These are phyloP conservation scores for Thalassaphorura encarpata DNA, from an alignment of 1,140 invertebrate species.

Conservation along the genomic window DNA sequence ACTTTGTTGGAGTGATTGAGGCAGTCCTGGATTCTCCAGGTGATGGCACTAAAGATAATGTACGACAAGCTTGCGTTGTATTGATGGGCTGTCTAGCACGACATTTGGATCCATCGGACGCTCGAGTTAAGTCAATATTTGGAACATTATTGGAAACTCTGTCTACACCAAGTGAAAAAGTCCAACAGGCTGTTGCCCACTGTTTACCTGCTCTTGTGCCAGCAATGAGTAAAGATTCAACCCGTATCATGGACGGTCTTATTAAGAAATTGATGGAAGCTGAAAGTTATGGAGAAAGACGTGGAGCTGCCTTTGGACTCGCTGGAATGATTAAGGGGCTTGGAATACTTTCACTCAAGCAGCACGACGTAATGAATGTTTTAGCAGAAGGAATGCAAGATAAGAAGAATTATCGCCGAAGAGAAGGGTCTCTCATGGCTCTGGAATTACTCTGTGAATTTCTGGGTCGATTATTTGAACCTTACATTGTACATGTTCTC, in stretches of 20 bases:
- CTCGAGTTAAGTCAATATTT: conserved; percentile 83
- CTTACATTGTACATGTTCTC: conserved; percentile 94
- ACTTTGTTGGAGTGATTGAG: conserved; percentile 77
- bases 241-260: conserved; percentile 75
- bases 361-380: conserved; percentile 89
- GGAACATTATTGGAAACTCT: conserved; percentile 79
- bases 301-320: conserved; percentile 75
- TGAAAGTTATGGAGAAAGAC: conserved; percentile 83
- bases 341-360: conserved; percentile 89
- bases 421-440: conserved; percentile 93
- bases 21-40: conserved; percentile 81
- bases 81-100: conserved; percentile 91
- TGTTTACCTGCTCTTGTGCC: conserved; percentile 89
- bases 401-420: conserved; percentile 85
- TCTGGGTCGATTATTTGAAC: conserved; percentile 92
- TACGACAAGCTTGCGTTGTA: conserved; percentile 87
- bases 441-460: conserved; percentile 95
- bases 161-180: conserved; percentile 90
- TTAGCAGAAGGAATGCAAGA: conserved; percentile 90
- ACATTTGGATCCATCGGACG: conserved; percentile 84
- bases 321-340: conserved; percentile 89
- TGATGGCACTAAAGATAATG: conserved; percentile 80
- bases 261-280: conserved; percentile 80
- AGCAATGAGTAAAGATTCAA: conserved; percentile 80
- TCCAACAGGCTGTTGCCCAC: conserved; percentile 95